Base-by-base conservation (phyloP, 37 sponge, comb jelly and placozoan genomes). In the Petrosia ficiformis region DNA sequence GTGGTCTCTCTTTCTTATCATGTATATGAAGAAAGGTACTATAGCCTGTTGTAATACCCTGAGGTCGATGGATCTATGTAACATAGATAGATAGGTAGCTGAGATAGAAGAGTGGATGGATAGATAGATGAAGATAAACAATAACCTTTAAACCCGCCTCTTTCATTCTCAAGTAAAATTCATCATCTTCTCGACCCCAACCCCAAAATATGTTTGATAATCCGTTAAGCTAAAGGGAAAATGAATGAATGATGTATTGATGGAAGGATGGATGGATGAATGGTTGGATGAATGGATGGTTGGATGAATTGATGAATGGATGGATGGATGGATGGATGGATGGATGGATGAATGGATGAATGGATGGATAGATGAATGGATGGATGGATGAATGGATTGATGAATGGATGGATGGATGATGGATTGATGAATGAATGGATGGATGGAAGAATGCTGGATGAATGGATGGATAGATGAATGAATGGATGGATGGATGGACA, bases 121-220 rank as follows among this genome's bases (percentile, higher is more conserved):
- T n/a, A n/a, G n/a, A n/a, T n/a, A n/a, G n/a, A n/a, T 21, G 42
- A 22, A 67, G 11, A 8, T 19, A 10, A 35, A 43, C 35, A 42
- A 75, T 31, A 30, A 87, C 93, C 74, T 42, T 75, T 79, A 90
- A 79, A 26, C 86, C 83, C 35, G 83, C 88, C 56, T 96, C 94
- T 44, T 52, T 87, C 76, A 96, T 87, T 64, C 97, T 76, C 25
- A 84, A 44, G 42, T 93, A 90, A n/a, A 96, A 58, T 64, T 96
- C 97, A 69, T 96, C 97, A 48, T 96, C 97, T 48, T 96, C 97
- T 56, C 97, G 64, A 0, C 97, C 97, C 97, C 97, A 96, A 1
- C 97, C 97, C 97, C 97, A 96, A 52, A 93, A 96, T 60, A 87
- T 44, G 43, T 90, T 96, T 19, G 97, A 87, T 28, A 96, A 75